phyloP scores from a whole-genome alignment of 1,140 invertebrate genomes.

The Leptonema lineaticorne region DNA sequence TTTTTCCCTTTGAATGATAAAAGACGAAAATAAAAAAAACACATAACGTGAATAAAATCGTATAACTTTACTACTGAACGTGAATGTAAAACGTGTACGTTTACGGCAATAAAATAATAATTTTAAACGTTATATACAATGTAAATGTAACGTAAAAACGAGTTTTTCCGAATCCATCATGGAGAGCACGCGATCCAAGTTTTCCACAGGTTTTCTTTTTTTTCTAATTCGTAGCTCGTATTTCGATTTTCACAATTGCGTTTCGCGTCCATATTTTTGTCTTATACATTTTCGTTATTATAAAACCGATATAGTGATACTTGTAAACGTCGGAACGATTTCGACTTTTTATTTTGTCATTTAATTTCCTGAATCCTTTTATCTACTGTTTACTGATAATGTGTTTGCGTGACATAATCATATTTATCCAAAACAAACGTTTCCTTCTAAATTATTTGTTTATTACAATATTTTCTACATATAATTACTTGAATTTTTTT shows the following conservation, averaged over 20 bases:
- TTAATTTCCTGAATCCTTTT: conserved; percentile 17
- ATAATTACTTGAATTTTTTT: no score
- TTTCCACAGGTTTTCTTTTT: background rate
- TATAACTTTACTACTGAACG: no score
- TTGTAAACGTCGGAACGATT: background rate
- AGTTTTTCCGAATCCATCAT: background rate
- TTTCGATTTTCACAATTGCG: no score
- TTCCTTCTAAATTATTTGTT: background rate
- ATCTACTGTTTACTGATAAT: conserved; percentile 6
- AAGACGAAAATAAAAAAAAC: no score
- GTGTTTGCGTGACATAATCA: conserved; percentile 18
- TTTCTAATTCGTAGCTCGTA: no score
- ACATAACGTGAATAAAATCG: no score
- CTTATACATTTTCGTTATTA: background rate
- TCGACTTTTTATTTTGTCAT: no score
- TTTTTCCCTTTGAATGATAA: no score
- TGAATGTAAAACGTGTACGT: background rate
- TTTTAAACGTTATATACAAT: background rate
- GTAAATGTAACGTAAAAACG: background rate
- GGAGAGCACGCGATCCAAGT: background rate
- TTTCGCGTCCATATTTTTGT: background rate
- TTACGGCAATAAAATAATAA: background rate
- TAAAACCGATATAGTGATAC: background rate
- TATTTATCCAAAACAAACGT: background rate
- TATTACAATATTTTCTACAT: background rate